Evolutionary conservation across 1,140 invertebrate genomes (phyloP).

Genomic region (Agraylea sexmaculata): DNA sequence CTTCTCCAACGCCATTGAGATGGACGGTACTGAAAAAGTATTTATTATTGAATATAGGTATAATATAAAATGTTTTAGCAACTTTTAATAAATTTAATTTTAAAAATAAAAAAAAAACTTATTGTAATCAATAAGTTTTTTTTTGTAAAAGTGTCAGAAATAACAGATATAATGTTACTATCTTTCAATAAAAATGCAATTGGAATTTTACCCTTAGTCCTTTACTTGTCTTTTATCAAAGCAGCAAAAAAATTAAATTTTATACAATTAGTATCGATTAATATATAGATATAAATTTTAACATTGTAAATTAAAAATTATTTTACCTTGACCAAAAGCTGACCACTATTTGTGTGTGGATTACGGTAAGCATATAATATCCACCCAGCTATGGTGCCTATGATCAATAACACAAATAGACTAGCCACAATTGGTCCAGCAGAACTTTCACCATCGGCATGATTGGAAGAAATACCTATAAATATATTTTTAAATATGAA

Average conservation of each 20-base stretch:
- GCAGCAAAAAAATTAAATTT: neutral
- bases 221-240: constrained; percentile 1
- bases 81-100: neutral
- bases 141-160: constrained; percentile 6
- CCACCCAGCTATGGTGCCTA: constrained; percentile 58
- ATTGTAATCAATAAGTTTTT: neutral
- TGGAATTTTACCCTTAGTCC: constrained; percentile 1
- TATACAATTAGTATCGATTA: constrained; percentile 4
- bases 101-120: neutral
- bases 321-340: constrained; percentile 93
- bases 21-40: constrained; percentile 73
- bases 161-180: constrained; percentile 1
- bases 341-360: constrained; percentile 88
- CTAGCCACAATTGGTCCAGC: constrained; percentile 55
- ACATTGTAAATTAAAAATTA: too few relatives aligned
- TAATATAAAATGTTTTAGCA: neutral
- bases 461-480: too few relatives aligned
- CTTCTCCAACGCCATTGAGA: constrained; percentile 83
- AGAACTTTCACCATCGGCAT: constrained; percentile 10
- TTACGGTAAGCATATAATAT: constrained; percentile 88
- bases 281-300: constrained; percentile 2
- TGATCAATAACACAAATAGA: constrained; percentile 46
- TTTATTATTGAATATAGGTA: neutral
- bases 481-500: too few relatives aligned
- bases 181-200: neutral